These are phyloP conservation scores for Cololabis saira DNA, from an alignment of 2,113 vertebrate species.

Conservation along the genomic window DNA sequence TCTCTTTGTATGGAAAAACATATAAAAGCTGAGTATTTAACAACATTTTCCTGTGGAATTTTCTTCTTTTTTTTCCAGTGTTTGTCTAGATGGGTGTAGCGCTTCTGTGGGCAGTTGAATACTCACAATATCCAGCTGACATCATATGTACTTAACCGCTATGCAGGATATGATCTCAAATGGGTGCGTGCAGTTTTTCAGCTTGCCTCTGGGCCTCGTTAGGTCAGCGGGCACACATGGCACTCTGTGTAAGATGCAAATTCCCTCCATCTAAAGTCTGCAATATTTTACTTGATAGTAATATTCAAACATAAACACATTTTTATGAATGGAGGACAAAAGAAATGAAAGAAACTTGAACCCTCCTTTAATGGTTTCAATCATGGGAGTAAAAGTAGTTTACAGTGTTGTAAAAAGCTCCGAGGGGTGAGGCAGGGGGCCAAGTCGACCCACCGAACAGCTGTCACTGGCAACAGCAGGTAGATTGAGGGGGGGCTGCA, in stretches of 20 bases:
- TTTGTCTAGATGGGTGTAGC: constrained; percentile 29
- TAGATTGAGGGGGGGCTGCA: constrained; percentile 47
- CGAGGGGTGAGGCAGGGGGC: constrained; percentile 42
- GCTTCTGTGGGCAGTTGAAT: constrained; percentile 16
- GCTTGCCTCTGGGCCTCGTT: constrained; percentile 37
- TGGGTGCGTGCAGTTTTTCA: constrained; percentile 40
- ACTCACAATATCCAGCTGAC: constrained; percentile 1
- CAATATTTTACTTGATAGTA: not conserved
- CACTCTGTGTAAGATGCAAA: not conserved
- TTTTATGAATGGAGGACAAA: not conserved
- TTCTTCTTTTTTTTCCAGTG: not conserved
- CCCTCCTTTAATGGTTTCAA: constrained; percentile 21
- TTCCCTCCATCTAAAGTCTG: not conserved
- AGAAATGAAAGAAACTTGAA: constrained; percentile 1
- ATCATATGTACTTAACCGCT: constrained; percentile 35
- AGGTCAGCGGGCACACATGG: constrained; percentile 7
- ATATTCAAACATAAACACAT: not conserved
- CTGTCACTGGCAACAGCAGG: constrained; percentile 67
- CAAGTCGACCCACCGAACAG: constrained; percentile 51
- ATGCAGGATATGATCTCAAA: constrained; percentile 59
- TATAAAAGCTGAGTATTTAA: constrained; percentile 1
- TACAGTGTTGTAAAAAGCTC: constrained; percentile 53
- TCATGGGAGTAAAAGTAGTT: constrained; percentile 37
- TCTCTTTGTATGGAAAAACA: not conserved
- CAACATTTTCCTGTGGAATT: not conserved